Evolutionary conservation across 2,113 vertebrate genomes (phyloP).

Genomic region (Tiliqua scincoides): DNA sequence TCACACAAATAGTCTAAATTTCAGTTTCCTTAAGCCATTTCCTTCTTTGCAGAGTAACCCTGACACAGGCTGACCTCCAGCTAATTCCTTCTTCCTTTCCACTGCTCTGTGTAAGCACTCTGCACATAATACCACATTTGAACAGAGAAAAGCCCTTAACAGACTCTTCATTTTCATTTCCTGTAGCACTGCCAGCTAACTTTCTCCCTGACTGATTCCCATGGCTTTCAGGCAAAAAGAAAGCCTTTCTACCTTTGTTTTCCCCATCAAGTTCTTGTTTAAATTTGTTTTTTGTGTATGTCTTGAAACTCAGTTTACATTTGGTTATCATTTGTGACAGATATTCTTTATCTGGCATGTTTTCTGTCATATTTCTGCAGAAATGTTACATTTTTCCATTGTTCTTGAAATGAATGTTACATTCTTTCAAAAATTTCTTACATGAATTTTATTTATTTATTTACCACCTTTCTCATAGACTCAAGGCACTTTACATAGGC

Average conservation of each 20-base stretch:
- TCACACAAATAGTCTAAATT: slow-evolving; percentile 71
- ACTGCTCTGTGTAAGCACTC: slow-evolving; percentile 46
- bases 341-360: slow-evolving; percentile 22
- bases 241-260: background rate
- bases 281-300: slow-evolving; percentile 30
- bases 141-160: slow-evolving; percentile 35
- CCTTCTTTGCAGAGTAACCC: slow-evolving; percentile 54
- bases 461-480: too few relatives aligned
- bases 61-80: slow-evolving; percentile 54
- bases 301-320: slow-evolving; percentile 25
- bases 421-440: background rate
- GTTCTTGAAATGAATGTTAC: background rate
- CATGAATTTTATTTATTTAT: too few relatives aligned
- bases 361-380: slow-evolving; percentile 34
- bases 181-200: slow-evolving; percentile 35
- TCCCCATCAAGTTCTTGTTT: slow-evolving; percentile 4
- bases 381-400: slow-evolving; percentile 27
- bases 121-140: slow-evolving; percentile 60
- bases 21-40: slow-evolving; percentile 75
- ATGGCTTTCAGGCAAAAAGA: slow-evolving; percentile 23
- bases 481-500: too few relatives aligned
- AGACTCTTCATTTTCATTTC: slow-evolving; percentile 58
- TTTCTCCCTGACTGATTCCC: slow-evolving; percentile 46
- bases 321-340: background rate
- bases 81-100: slow-evolving; percentile 59